Base-by-base conservation (phyloP, 37 sponge, comb jelly and placozoan species). In the Lycopodina hypogea region DNA sequence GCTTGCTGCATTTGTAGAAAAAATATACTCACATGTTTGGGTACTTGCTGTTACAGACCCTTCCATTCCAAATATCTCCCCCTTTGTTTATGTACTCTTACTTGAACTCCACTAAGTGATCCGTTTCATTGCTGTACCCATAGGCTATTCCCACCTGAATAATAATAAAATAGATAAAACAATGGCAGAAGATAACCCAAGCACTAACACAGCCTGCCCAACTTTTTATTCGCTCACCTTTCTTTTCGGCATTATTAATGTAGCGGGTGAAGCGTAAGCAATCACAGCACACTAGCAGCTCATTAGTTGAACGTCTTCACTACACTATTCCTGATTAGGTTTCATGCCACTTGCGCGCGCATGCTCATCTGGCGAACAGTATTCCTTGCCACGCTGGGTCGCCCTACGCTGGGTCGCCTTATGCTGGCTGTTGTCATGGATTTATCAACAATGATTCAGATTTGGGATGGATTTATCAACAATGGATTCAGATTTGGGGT, bases 101-200 rank as follows among this genome's bases (percentile, higher is more conserved):
- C 79, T 48, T 42, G 68, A 66, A 39, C 66, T 65, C 66, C 34
- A 65, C 66, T 33, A 65, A 30, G 66, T 65, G 66, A 32, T 65
- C 66, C 17, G 66, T 34, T 65, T 65, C 66, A 65, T 34, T 65
- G 66, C 66, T 33, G 30, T 65, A 34, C 2, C 35, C 66, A 32
- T 65, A 58, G 6, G 59, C 59, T 58, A 19, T 21, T 24, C 14
- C 59, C 23, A 24, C 14, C 59, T 58, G 59, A 11, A 52, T 15
- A 52, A 52, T 52, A 52, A 52, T 18, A 52, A 11, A 52, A 52
- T 52, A 11, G 15, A 52, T 15, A 52, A 18, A 52, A 52, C 53
- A 18, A 18, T 18, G 11, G 11, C 15, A 52, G 53, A n/a, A n/a
- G n/a, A n/a, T n/a, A n/a, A n/a, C n/a, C n/a, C n/a, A n/a, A n/a